Base-by-base conservation (phyloP, 2,888 invertebrate genomes). In the Cheilosia vernalis region DNA sequence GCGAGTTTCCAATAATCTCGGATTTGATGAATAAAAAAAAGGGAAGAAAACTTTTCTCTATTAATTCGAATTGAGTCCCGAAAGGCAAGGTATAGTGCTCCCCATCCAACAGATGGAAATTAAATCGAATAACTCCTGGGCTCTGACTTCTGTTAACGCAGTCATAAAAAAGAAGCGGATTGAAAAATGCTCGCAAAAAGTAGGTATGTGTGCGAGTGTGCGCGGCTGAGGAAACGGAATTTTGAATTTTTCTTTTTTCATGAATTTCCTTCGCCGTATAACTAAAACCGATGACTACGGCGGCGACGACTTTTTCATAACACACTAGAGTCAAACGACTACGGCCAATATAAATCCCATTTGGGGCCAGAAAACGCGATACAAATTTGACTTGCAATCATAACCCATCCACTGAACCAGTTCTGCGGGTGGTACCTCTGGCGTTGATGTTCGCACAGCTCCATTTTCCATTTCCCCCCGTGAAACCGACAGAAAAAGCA, bases 191-290 rank as follows among this genome's bases (percentile, higher is more conserved):
- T 72, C n/a, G 24, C 33, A 30, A 69, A 47, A 5, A 19, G 10
- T 49, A 7, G 19, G 13, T n/a, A n/a, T n/a, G n/a, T n/a, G n/a
- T n/a, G n/a, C n/a, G n/a, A n/a, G n/a, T 27, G 6, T 24, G 15
- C 9, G 2, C 10, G 19, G 49, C 5, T 15, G 51, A 24, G 7
- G 19, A 30, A 47, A 15, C 17, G 15, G 47, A 40, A 64, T 74
- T 82, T 72, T 72, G 72, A 83, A 83, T 78, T 78, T 78, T 40
- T 64, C 72, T 78, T 78, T 78, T 78, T 40, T 64, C 72, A 60
- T 53, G 78, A 77, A 83, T 72, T 67, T 72, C 61, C 44, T 70
- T 66, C n/a, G 37, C 40, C 70, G 21, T 55, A 33, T 53, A 70
- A 77, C 60, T 67, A 42, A 70, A 60, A 66, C 64, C 37, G 55